Evolutionary conservation across 2,797 vertebrate species (phyloP).

Genomic region (Podargus strigoides): DNA sequence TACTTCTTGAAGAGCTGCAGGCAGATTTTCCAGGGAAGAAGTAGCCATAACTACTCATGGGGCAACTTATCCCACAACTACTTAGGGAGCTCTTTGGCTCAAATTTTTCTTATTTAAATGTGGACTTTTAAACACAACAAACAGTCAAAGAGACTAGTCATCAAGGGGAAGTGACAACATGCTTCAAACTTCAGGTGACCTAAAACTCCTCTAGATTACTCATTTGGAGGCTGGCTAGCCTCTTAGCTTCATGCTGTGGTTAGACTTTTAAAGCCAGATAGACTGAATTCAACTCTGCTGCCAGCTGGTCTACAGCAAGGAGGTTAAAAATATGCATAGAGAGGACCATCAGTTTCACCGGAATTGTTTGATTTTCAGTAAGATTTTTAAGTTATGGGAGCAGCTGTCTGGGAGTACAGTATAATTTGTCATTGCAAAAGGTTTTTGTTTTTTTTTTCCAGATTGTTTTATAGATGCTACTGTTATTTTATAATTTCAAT

Average conservation of each 20-base stretch:
- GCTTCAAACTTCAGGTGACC: not conserved
- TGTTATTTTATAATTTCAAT: not conserved
- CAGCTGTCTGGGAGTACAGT: not conserved
- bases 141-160: not conserved
- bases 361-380: not conserved
- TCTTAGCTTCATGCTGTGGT: not conserved
- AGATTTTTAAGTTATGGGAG: not conserved
- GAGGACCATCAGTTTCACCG: not conserved
- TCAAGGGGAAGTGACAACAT: not conserved
- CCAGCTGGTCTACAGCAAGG: not conserved
- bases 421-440: not conserved
- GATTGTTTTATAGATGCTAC: not conserved
- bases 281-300: not conserved
- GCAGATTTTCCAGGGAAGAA: not conserved
- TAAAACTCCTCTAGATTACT: not conserved
- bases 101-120: not conserved
- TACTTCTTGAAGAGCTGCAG: not conserved
- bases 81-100: not conserved
- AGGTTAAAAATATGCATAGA: not conserved
- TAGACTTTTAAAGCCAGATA: not conserved
- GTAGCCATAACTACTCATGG: not conserved
- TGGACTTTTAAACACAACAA: not conserved
- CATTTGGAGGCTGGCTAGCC: not conserved
- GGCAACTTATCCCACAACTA: not conserved
- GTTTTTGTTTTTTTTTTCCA: not conserved